Evolutionary conservation across 2,113 vertebrate genomes (phyloP).

Genomic region (Sardina pilchardus): DNA sequence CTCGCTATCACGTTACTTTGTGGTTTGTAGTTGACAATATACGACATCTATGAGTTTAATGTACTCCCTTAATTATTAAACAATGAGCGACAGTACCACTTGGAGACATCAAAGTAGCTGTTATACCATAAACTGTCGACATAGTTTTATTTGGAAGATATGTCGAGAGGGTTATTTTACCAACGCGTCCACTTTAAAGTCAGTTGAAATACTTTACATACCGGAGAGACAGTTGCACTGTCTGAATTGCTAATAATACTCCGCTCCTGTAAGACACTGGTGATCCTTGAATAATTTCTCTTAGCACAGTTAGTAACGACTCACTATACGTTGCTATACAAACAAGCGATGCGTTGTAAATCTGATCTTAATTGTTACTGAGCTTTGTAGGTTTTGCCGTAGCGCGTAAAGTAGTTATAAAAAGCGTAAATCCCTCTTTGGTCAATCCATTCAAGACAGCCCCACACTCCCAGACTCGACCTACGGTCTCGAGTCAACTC

Average conservation of each 20-base stretch:
- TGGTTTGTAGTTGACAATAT: not conserved
- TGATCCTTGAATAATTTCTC: slow-evolving; percentile 66
- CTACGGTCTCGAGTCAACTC: slow-evolving; percentile 58
- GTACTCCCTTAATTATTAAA: not conserved
- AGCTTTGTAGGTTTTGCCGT: slow-evolving; percentile 38
- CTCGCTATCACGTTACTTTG: not conserved
- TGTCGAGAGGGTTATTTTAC: not conserved
- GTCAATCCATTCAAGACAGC: slow-evolving; percentile 64
- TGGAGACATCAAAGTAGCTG: not conserved
- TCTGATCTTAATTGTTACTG: slow-evolving; percentile 22
- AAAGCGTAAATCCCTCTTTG: slow-evolving; percentile 65
- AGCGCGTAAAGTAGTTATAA: slow-evolving; percentile 52
- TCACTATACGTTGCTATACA: slow-evolving; percentile 52
- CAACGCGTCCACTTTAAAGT: slow-evolving; percentile 42
- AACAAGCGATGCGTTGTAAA: slow-evolving; percentile 28
- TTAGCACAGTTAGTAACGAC: slow-evolving; percentile 64
- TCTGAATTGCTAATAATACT: slow-evolving; percentile 76
- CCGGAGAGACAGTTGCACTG: slow-evolving; percentile 73
- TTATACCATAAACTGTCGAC: not conserved
- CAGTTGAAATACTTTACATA: slow-evolving; percentile 75
- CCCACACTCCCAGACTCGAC: slow-evolving; percentile 67
- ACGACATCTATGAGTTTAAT: not conserved
- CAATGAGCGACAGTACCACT: not conserved
- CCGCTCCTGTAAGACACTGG: slow-evolving; percentile 67
- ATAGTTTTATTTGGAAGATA: not conserved